A percentile compares a stretch with the other conserved stretches of the same genome.
phyloP scores from a whole-genome alignment of 2,888 invertebrate genomes.

The Harmothoe impar region DNA sequence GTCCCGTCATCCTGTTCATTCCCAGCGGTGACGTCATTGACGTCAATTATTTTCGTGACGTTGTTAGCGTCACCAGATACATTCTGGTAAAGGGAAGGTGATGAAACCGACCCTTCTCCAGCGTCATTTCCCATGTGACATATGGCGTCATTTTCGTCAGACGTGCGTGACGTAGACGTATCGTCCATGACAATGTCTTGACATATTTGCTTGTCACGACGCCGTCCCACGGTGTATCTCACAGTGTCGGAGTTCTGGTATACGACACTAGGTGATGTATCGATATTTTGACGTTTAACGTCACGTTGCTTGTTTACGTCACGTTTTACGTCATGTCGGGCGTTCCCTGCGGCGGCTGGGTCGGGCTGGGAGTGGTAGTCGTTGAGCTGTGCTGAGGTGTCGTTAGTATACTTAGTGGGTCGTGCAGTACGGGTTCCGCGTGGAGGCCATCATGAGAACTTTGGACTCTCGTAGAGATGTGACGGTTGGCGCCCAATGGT shows the following conservation, averaged over 20 bases:
- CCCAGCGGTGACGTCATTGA: background rate
- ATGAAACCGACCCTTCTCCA: background rate
- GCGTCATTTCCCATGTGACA: background rate
- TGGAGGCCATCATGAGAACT: constrained; percentile 44
- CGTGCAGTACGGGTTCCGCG: constrained; percentile 17
- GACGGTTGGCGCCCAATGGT: constrained; percentile 37
- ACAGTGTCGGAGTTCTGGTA: background rate
- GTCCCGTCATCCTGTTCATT: background rate
- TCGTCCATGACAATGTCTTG: constrained; percentile 9
- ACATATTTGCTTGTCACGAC: background rate
- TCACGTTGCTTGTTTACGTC: background rate
- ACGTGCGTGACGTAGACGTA: background rate
- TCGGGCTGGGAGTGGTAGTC: background rate
- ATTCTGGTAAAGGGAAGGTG: constrained; percentile 24
- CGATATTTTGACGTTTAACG: background rate
- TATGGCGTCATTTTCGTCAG: background rate
- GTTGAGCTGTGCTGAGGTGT: background rate
- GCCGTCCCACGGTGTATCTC: background rate
- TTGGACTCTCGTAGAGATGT: constrained; percentile 53
- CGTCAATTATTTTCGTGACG: background rate
- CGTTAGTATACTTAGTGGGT: background rate
- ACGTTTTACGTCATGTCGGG: background rate
- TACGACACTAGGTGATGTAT: background rate
- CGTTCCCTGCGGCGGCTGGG: background rate
- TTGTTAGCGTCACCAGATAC: background rate